Evolutionary conservation across 2,888 invertebrate genomes (phyloP), one percentile per base, ranked within the genome.

Genomic region (Frankliniella intonsa): DNA sequence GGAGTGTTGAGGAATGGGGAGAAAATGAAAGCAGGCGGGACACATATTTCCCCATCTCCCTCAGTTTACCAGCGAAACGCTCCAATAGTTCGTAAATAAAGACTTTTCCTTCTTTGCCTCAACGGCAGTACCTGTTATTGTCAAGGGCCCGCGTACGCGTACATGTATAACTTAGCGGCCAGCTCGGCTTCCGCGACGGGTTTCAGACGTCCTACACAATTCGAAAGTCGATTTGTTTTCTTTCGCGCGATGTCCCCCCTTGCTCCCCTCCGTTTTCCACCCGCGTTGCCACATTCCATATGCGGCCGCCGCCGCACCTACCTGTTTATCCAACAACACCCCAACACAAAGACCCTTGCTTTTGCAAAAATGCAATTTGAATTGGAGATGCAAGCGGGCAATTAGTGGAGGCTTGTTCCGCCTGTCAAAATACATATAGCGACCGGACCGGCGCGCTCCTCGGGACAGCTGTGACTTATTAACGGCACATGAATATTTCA

Each of bases 331-430:
- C 38, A 38, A 38, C 38, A 38, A 38, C 38, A 38, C 38, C 38
- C 38, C 38, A 5, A 38, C 38, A 38, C 38, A 38, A 2, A 38
- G 38, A 62, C 14, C 62, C 62, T 62, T 14, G 19, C 12, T 19
- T 14, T 19, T 76, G 22, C 69, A 76, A 76, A 76, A 76, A 76
- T 22, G 69, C 11, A 8, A 76, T 76, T 76, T 76, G 69, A 76
- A 76, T 76, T 76, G 69, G 25, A 76, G 25, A 76, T 76, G 69
- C 25, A 76, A 76, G 25, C 69, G 22, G 25, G 69, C 69, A 76
- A 76, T 76, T 76, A 76, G 69, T 76, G 69, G 69, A 12, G 22
- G 22, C 69, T n/a, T 62, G 62, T 62, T 62, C 62, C 62, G 62
- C 19, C 62, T 38, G 38, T 38, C 38, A 38, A 38, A 38, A 38